Base-by-base conservation (phyloP, 92 coral and sea anemone species). In the Phymanthus crucifer region DNA sequence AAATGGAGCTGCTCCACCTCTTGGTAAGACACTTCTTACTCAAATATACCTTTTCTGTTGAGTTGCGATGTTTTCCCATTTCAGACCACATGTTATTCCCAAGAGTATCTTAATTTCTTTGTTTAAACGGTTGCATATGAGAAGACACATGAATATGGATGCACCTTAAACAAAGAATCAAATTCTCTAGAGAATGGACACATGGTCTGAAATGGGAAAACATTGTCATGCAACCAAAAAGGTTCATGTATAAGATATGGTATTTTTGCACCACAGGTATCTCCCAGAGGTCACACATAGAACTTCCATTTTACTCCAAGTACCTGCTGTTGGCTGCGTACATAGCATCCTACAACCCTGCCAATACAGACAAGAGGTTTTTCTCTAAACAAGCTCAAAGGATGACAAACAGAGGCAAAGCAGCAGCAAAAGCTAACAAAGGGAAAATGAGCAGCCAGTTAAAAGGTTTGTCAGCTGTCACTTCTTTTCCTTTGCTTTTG, bases 341-440 rank as follows among this genome's bases (percentile, higher is more conserved):
- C 79, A 87, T 95, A 70, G 97, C 99, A n/a, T 95, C 99, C 0
- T 89, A 95, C 70, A 95, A 95, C 80, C 99, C 99, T 1, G 95
- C 99, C 23, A 86, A 85, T 75, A 93, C 95, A 38, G 99, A 95
- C 85, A 89, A 81, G 45, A 83, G 97, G 73, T 95, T 95, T 88
- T 95, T 95, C 66, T 90, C 95, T 27, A 95, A 93, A 48, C 88
- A 88, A 35, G 88, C 89, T 6, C 91, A 76, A 40, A 83, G 80
- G 84, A 70, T 94, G 87, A 75, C 92, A 40, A 91, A 77, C 31
- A 86, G 88, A 46, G 88, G 91, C 26, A 95, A 93, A 71, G 84
- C 90, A n/a, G 90, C 95, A 0, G 94, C 97, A 0, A 90, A 89
- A 66, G 72, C 90, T 5, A 85, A 86, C 78, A 92, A 92, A 74